Conservation (phyloP, 2,113 vertebrate species). For the Nibea coibor region DNA sequence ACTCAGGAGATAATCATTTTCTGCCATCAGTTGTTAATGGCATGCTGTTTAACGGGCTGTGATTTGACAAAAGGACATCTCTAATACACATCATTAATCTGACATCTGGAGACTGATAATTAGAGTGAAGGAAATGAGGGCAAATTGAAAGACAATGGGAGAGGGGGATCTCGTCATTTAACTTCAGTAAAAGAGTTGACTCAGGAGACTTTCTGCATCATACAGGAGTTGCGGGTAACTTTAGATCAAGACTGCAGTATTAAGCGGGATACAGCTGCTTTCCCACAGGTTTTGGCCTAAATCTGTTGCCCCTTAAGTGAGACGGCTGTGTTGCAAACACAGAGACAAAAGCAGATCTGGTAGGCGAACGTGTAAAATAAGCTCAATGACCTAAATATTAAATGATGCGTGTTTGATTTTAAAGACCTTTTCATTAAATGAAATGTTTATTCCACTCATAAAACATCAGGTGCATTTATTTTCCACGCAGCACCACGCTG, state of each 20-base stretch:
- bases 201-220: constrained; percentile 15
- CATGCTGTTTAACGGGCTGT: constrained; percentile 61
- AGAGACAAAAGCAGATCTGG: neutral
- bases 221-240: constrained; percentile 31
- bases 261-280: neutral
- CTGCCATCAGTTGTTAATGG: constrained; percentile 69
- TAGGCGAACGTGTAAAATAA: constrained; percentile 14
- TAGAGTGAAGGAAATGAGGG: constrained; percentile 65
- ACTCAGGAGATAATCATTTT: constrained; percentile 72
- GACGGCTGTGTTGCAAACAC: neutral
- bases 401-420: neutral
- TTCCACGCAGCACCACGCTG: neutral
- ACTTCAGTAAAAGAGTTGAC: constrained; percentile 38
- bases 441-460: constrained; percentile 12
- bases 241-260: constrained; percentile 12
- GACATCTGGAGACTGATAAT: constrained; percentile 75
- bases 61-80: constrained; percentile 73
- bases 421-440: neutral
- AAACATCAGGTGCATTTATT: neutral
- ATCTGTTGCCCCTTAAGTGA: constrained; percentile 27
- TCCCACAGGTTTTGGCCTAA: constrained; percentile 52
- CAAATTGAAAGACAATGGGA: constrained; percentile 71
- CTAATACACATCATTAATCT: constrained; percentile 73
- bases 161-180: constrained; percentile 59
- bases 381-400: constrained; percentile 12